Percentiles rank a stretch among this genome's conserved stretches.
Conservation (phyloP, 2,797 vertebrate species). For the Sebastes aleutianus region DNA sequence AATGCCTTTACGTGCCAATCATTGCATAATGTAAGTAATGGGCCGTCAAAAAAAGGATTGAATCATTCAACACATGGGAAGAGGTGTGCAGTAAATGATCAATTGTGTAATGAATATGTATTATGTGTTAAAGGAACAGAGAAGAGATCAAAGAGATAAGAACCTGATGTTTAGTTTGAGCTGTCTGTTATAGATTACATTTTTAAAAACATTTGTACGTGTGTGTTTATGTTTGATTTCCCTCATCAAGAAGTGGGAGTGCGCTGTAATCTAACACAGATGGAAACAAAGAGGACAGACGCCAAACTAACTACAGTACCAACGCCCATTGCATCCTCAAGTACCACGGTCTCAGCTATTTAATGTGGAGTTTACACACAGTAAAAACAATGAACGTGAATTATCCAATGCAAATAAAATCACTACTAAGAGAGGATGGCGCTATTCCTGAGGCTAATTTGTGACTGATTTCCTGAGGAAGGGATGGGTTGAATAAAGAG, state of each 20-base stretch:
- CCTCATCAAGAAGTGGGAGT: constrained; percentile 16
- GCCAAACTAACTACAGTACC: constrained; percentile 18
- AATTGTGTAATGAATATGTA: not conserved
- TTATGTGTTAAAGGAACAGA: not conserved
- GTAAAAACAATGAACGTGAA: constrained; percentile 43
- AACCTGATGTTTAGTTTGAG: not conserved
- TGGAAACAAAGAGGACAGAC: constrained; percentile 32
- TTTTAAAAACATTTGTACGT: not conserved
- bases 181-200: not conserved
- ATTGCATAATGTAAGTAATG: not conserved
- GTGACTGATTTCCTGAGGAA: constrained; percentile 54
- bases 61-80: not conserved
- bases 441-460: constrained; percentile 27
- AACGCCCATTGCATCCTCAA: constrained; percentile 5
- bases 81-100: not conserved
- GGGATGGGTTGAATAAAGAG: constrained; percentile 35
- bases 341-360: constrained; percentile 19
- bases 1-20: not conserved
- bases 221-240: constrained; percentile 8
- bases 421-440: constrained; percentile 19
- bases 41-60: not conserved
- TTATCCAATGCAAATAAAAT: constrained; percentile 36
- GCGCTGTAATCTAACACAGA: constrained; percentile 33
- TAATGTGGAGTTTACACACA: constrained; percentile 32
- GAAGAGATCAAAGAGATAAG: not conserved